Evolutionary conservation across 2,113 vertebrate genomes (phyloP), one percentile per base, ranked within the genome.

Genomic region (Dunckerocampus dactyliophorus): DNA sequence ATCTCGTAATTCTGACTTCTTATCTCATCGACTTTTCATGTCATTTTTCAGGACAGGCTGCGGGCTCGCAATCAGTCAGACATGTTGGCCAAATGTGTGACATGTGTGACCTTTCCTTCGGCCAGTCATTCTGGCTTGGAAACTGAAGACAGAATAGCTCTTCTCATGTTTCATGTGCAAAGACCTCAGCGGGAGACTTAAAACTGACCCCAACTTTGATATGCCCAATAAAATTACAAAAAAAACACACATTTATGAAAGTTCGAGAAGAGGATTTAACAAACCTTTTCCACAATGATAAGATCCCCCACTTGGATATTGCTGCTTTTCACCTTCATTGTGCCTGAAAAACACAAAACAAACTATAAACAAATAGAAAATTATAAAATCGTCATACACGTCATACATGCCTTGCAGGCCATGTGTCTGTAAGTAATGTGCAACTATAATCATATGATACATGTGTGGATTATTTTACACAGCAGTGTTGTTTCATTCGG

Each of bases 221-320:
- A 42, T 5, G 39, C 12, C 2, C 39, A 12, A 13, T 42, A 13
- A 13, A 42, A 13, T 13, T 13, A 12, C 12, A 42, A 1, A 42
- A 42, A 13, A 12, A 12, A 42, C 12, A 3, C 2, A 42, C n/a
- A n/a, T n/a, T n/a, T 42, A 13, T 4, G 2, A 13, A 42, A 1
- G 2, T 42, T 42, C 6, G 7, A 34, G 1, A 8, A 8, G 7
- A 5, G 7, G 22, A 28, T 42, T 14, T 3, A 56, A 56, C 92
- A 79, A 89, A 98, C 97, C 96, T 99, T 99, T 65, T 99, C 97
- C 12, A 99, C 94, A n/a, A 99, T 93, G 82, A 99, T 94, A 15
- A 99, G 94, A 58, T 99, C 97, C 11, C 97, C 97, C 1, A 98
- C 97, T 88, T 99, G 97, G 80, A 99, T 99, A 20, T 84, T 90